Conservation (phyloP, 1,140 invertebrate species). For the Lucilia cuprina region DNA sequence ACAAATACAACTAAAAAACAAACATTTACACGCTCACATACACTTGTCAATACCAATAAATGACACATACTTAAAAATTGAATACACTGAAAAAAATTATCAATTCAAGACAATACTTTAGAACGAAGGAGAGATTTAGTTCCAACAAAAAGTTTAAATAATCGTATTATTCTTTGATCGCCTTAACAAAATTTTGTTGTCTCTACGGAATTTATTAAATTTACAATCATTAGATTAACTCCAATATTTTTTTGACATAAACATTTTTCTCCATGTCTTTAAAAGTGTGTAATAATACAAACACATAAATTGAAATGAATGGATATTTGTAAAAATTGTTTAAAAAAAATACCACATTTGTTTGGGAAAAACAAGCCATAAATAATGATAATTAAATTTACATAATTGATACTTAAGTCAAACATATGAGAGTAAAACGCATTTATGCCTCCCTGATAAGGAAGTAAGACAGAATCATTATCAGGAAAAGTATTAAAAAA, state of each 20-base stretch:
- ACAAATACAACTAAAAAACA: background rate
- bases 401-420: slow-evolving; percentile 34
- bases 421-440: background rate
- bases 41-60: background rate
- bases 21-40: background rate
- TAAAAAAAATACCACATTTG: background rate
- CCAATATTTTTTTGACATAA: too few species aligned
- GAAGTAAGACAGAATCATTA: background rate
- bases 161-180: too few species aligned
- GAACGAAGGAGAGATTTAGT: too few species aligned
- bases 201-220: too few species aligned
- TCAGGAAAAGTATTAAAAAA: background rate
- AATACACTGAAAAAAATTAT: too few species aligned
- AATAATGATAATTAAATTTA: slow-evolving; percentile 39
- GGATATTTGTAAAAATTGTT: background rate
- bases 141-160: too few species aligned
- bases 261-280: background rate
- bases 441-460: background rate
- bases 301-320: background rate
- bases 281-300: background rate
- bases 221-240: too few species aligned
- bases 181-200: too few species aligned
- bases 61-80: background rate
- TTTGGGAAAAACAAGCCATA: background rate
- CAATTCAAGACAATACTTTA: too few species aligned